phyloP scores from a whole-genome alignment of 2,888 invertebrate genomes.

The Lamellibrachia columna region DNA sequence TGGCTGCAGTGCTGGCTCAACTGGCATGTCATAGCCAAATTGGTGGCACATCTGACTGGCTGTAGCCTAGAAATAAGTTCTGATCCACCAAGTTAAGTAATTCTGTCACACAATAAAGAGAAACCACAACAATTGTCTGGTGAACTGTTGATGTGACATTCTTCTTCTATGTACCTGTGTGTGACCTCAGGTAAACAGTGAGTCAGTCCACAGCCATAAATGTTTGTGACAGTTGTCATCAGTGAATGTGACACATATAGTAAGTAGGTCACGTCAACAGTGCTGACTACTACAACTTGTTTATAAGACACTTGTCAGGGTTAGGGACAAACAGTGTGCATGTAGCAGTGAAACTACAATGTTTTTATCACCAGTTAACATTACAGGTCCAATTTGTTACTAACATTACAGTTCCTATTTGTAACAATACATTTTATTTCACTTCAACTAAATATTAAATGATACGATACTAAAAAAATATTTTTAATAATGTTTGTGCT shows the following conservation, averaged over 20 bases:
- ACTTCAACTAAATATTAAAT: neutral
- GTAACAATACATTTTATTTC: neutral
- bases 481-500: too few relatives aligned
- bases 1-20: neutral
- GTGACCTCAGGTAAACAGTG: neutral
- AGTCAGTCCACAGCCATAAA: neutral
- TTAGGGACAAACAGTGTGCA: neutral
- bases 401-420: neutral
- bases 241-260: neutral
- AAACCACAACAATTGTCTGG: neutral
- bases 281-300: neutral
- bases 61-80: too few relatives aligned
- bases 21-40: neutral
- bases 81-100: neutral
- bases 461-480: too few relatives aligned
- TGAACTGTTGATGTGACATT: conserved; percentile 7
- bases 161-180: neutral
- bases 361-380: neutral
- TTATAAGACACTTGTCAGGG: neutral
- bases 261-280: neutral
- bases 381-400: neutral
- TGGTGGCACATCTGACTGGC: too few relatives aligned
- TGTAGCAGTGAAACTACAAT: neutral
- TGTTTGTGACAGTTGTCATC: conserved; percentile 9
- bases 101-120: neutral